Evolutionary conservation across 2,797 vertebrate species (phyloP).

Genomic region (Amazonetta brasiliensis): DNA sequence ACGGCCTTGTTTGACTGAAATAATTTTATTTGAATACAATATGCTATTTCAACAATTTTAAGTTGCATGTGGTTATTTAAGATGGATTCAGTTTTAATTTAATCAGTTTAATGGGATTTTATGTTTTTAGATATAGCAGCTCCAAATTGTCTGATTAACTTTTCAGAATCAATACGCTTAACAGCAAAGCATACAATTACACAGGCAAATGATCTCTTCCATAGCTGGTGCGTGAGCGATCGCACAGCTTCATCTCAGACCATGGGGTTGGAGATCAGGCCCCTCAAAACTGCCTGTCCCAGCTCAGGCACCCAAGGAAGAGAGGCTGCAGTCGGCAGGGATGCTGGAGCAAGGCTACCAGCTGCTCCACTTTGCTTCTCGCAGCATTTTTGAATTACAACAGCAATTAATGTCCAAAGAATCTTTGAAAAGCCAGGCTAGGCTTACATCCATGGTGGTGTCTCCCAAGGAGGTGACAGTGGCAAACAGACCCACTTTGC

Average conservation of each 20-base stretch:
- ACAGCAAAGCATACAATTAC: conserved; percentile 73
- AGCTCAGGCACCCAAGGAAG: fast-evolving
- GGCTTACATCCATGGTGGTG: fast-evolving
- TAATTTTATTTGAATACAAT: conserved; percentile 77
- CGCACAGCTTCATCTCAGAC: not conserved
- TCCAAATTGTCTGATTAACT: conserved; percentile 76
- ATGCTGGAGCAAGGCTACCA: fast-evolving
- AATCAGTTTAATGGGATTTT: conserved; percentile 76
- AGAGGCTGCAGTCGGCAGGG: fast-evolving
- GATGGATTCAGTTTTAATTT: conserved; percentile 72
- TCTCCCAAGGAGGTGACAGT: not conserved
- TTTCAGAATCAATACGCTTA: conserved; percentile 76
- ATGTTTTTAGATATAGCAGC: conserved; percentile 56
- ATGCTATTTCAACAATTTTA: conserved; percentile 75
- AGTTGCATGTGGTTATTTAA: conserved; percentile 70
- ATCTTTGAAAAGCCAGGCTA: not conserved
- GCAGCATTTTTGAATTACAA: fast-evolving
- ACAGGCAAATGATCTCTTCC: conserved; percentile 55
- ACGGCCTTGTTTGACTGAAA: conserved; percentile 69
- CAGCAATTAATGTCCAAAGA: fast-evolving
- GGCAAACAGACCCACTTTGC: too few relatives aligned
- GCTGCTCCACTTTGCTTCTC: fast-evolving
- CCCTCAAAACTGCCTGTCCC: not conserved
- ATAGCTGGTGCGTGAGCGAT: not conserved
- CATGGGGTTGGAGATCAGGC: not conserved